Percentiles rank a stretch among this genome's conserved stretches.
Evolutionary conservation across 2,113 vertebrate genomes (phyloP).

Genomic region (Anhinga anhinga): DNA sequence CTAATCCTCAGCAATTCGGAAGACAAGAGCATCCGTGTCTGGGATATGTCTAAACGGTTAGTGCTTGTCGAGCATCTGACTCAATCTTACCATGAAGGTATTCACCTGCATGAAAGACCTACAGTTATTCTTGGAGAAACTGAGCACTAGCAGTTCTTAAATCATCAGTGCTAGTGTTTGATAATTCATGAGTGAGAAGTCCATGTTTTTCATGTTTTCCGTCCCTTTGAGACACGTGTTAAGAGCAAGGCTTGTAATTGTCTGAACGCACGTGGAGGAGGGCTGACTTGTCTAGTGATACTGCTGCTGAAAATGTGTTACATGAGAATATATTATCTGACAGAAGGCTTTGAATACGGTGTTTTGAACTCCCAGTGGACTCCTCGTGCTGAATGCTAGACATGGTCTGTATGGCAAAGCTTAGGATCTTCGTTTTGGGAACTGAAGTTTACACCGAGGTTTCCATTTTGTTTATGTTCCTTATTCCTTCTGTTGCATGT

Average conservation of each 20-base stretch:
- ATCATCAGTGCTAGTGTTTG: background rate
- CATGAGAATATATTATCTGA: background rate
- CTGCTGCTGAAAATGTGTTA: background rate
- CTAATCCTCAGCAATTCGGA: constrained; percentile 97
- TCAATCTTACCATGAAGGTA: rapidly evolving
- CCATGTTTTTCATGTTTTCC: background rate
- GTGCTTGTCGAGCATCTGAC: background rate
- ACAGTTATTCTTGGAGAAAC: background rate
- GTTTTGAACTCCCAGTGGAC: background rate
- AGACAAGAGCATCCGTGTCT: constrained; percentile 97
- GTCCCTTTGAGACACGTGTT: background rate
- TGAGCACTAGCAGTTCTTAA: background rate
- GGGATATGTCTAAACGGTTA: constrained; percentile 95
- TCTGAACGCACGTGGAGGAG: background rate
- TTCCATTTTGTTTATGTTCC: background rate
- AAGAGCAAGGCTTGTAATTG: background rate
- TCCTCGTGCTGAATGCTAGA: background rate
- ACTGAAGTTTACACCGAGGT: background rate
- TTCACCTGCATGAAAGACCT: rapidly evolving
- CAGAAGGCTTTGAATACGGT: background rate
- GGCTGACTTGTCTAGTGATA: background rate
- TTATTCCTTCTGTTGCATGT: background rate
- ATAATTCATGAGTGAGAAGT: background rate
- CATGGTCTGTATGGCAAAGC: background rate
- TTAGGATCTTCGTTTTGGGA: background rate